Percentiles rank a stretch among this genome's conserved stretches.
Evolutionary conservation across 2,113 vertebrate genomes (phyloP).

Genomic region (Rhegmatorhina hoffmannsi): DNA sequence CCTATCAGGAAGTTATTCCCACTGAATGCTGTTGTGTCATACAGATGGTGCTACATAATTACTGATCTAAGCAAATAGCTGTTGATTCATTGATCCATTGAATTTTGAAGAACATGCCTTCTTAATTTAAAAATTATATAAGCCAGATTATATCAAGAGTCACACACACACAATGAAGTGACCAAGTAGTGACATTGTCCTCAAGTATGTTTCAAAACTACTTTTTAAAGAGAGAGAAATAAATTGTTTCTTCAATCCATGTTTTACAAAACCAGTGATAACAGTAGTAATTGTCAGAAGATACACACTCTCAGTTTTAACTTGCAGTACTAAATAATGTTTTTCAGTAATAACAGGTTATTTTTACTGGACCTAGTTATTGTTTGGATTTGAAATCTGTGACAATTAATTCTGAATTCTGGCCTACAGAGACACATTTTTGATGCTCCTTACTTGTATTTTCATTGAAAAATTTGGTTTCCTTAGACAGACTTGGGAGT

Average conservation of each 20-base stretch:
- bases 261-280: not conserved
- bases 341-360: not conserved
- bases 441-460: not conserved
- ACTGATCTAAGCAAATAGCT: accelerated
- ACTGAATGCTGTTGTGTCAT: not conserved
- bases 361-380: not conserved
- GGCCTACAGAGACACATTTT: not conserved
- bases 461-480: not conserved
- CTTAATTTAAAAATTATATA: not conserved
- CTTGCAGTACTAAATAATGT: not conserved
- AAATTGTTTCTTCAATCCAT: not conserved
- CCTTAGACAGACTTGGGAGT: not conserved
- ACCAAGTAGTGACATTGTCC: not conserved
- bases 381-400: not conserved
- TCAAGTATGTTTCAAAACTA: not conserved
- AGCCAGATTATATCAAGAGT: not conserved
- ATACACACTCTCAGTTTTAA: not conserved
- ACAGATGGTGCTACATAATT: not conserved
- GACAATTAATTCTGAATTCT: not conserved
- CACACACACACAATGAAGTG: not conserved
- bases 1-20: not conserved
- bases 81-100: not conserved
- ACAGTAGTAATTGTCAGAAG: not conserved
- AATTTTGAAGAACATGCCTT: not conserved
- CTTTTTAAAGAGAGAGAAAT: not conserved